Percentiles rank a stretch among this genome's conserved stretches.
Evolutionary conservation across 2,797 vertebrate genomes (phyloP).

Genomic region (Galagoides demidoff): DNA sequence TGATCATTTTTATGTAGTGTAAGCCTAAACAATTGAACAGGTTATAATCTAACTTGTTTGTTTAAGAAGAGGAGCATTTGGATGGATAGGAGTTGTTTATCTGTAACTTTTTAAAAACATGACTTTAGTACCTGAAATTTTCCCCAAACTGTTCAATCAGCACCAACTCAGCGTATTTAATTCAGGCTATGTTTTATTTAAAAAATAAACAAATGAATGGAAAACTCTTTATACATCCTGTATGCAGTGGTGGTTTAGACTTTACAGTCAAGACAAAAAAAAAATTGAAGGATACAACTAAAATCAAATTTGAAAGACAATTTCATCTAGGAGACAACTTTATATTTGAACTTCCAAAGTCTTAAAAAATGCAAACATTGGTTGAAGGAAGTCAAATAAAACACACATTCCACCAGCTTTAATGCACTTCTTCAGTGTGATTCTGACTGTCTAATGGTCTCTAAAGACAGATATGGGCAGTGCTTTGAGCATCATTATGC

Average conservation of each 20-base stretch:
- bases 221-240: background rate
- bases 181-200: background rate
- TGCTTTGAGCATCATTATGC: background rate
- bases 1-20: conserved; percentile 44
- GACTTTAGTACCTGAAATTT: conserved; percentile 60
- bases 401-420: background rate
- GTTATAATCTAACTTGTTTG: conserved; percentile 32
- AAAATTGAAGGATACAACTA: conserved; percentile 3
- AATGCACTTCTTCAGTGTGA: background rate
- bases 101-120: conserved; percentile 42
- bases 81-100: background rate
- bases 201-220: background rate
- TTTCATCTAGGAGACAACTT: background rate
- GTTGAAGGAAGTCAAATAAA: conserved; percentile 2
- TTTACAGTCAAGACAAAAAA: background rate
- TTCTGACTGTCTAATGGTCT: background rate
- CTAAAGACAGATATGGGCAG: background rate
- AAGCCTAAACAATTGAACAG: conserved; percentile 53
- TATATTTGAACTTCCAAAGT: background rate
- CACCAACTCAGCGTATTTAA: background rate
- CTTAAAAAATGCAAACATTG: background rate
- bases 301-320: conserved; percentile 31
- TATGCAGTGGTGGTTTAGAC: background rate
- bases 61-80: background rate
- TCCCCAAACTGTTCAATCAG: conserved; percentile 19